Percentiles rank a stretch among this genome's conserved stretches.
Evolutionary conservation across 2,797 vertebrate species (phyloP).

Genomic region (Ataeniobius toweri): DNA sequence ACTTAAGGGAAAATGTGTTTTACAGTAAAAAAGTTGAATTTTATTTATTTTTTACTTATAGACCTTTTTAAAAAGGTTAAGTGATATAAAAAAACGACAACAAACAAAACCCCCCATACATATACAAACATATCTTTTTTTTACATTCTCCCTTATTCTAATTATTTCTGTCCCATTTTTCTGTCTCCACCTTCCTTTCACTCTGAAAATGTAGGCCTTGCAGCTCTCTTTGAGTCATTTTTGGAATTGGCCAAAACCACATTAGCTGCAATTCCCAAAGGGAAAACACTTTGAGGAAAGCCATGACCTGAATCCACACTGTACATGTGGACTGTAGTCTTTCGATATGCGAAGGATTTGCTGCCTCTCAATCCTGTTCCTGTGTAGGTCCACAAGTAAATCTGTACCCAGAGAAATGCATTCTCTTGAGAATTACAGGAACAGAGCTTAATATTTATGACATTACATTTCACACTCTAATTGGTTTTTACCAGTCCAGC

Average conservation of each 20-base stretch:
- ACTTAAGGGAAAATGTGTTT: too few species aligned
- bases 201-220: constrained; percentile 55
- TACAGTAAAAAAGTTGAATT: too few species aligned
- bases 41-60: too few species aligned
- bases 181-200: neutral
- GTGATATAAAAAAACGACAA: neutral
- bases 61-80: neutral
- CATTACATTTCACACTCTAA: constrained; percentile 24
- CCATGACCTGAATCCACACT: constrained; percentile 13
- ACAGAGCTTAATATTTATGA: constrained; percentile 15
- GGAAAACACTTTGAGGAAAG: constrained; percentile 43
- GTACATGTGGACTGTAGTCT: constrained; percentile 34
- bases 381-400: constrained; percentile 18
- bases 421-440: neutral
- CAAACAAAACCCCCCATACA: neutral
- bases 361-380: constrained; percentile 17
- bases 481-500: constrained; percentile 21
- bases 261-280: constrained; percentile 46
- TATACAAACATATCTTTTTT: neutral
- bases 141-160: neutral
- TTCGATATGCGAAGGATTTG: constrained; percentile 7
- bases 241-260: constrained; percentile 39
- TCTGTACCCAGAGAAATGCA: constrained; percentile 19
- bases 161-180: constrained; percentile 15
- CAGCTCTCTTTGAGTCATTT: constrained; percentile 52